These are phyloP conservation scores for Psittacus erithacus DNA, from an alignment of 2,113 vertebrate species.

Conservation along the genomic window DNA sequence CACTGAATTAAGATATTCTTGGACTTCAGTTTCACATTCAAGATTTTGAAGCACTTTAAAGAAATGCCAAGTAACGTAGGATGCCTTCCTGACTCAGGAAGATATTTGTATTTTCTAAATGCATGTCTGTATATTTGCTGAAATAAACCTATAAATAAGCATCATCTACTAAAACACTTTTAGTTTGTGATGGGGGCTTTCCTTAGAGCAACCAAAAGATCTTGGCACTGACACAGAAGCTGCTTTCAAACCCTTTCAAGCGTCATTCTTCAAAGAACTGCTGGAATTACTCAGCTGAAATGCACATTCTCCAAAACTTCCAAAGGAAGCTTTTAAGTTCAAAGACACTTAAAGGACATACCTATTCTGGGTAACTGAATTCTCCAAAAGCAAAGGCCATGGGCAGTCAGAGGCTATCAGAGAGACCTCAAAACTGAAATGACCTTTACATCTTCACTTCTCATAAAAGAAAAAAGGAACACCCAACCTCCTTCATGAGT, in stretches of 20 bases:
- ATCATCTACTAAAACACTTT: not conserved
- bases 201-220: not conserved
- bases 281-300: constrained; percentile 25
- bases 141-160: not conserved
- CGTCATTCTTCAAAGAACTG: not conserved
- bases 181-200: not conserved
- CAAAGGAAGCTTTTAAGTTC: constrained; percentile 5
- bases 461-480: not conserved
- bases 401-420: not conserved
- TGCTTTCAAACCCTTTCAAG: constrained; percentile 20
- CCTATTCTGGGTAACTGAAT: not conserved
- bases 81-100: not conserved
- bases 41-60: not conserved
- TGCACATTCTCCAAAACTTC: not conserved
- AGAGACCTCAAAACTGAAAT: not conserved
- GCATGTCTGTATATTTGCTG: not conserved
- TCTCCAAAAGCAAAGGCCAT: not conserved
- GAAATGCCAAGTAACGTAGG: not conserved
- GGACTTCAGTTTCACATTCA: not conserved
- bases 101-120: constrained; percentile 33
- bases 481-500: not conserved
- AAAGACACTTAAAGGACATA: not conserved
- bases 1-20: not conserved
- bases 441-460: not conserved
- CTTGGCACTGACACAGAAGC: not conserved